Base-by-base conservation (phyloP, 1,140 invertebrate species). In the Potamilus streckersoni region DNA sequence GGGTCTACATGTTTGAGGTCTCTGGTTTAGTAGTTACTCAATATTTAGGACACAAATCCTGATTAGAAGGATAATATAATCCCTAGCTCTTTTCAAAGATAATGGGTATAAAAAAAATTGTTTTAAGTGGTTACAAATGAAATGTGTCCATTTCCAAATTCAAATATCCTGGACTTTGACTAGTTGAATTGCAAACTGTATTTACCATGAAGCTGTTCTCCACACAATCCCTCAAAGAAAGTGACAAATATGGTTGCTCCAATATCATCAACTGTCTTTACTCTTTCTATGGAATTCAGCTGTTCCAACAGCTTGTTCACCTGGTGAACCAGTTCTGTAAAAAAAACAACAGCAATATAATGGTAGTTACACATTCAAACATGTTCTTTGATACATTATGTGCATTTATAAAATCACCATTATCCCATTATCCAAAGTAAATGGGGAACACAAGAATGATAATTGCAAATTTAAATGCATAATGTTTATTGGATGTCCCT, bases 221-320 rank as follows among this genome's bases (percentile, higher is more conserved):
- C 87, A 84, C 84, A 86, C 23, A 89, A 77, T 31, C 87, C 87
- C 82, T 88, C 87, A 81, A 84, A 89, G 61, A 89, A 66, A 19
- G 81, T 85, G 16, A 88, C 86, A 85, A 88, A 87, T 2, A 86
- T 80, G 16, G 76, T 60, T 59, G 86, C 79, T 64, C 77, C 84
- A 17, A 89, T 84, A 31, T 89, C 87, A 60, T 78, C 66, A 17
- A 87, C 68, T 66, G 77, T 76, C 38, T 74, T 78, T 0, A 89
- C 74, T 38, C 70, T 74, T 23, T 69, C 83, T 27, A 79, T 74
- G 17, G 84, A 79, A 74, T 85, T 85, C 16, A 88, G 79, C 69
- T 89, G 82, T 15, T 73, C 79, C 61, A 89, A 74, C 15, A 89
- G 73, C n/a, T 75, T 76, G 65, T 89, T 89, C 23, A 84, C 77